Evolutionary conservation across 2,888 invertebrate species (phyloP), one percentile per base, ranked within the genome.

Genomic region (Caenorhabditis angaria): DNA sequence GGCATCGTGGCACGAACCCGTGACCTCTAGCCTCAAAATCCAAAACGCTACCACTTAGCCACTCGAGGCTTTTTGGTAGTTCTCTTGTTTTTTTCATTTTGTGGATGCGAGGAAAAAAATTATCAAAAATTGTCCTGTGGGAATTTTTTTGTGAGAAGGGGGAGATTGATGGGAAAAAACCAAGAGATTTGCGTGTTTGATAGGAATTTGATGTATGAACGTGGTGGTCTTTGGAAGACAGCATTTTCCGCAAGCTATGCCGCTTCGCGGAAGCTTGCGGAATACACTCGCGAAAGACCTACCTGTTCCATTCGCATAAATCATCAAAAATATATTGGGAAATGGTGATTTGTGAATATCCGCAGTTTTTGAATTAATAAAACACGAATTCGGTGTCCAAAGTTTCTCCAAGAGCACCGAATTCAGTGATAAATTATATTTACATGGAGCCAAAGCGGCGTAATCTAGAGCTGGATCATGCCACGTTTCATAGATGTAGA

Each of bases 401-500:
- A 83, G 62, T 53, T 81, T 70, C 48, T 74, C 71, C 57, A 78
- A 55, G 56, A 79, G 55, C 50, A 74, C 84, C 27, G 81, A 82
- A 69, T 87, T 87, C 53, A 87, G 75, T 6, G 84, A 85, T 24
- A 87, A 76, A 70, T 87, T 87, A 67, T 84, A 83, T 66, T 87
- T 87, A 78, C 87, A 87, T 8, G 87, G 87, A 32, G 83, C 78
- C 70, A 87, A 60, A 27, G 80, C 74, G 10, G 78, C 70, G 67
- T 83, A 87, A 67, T 80, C 79, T 2, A 87, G 76, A 1, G 84
- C 85, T 0, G 84, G 84, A 65, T 87, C 87, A 47, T 79, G 68
- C 87, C 87, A 87, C 78, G 85, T 86, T 64, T 87, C 87, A 25
- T 82, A 83, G 66, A 87, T 87, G 75, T 87, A 87, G 59, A 87